phyloP scores from a whole-genome alignment of 2,888 invertebrate genomes.

The Tuta absoluta region DNA sequence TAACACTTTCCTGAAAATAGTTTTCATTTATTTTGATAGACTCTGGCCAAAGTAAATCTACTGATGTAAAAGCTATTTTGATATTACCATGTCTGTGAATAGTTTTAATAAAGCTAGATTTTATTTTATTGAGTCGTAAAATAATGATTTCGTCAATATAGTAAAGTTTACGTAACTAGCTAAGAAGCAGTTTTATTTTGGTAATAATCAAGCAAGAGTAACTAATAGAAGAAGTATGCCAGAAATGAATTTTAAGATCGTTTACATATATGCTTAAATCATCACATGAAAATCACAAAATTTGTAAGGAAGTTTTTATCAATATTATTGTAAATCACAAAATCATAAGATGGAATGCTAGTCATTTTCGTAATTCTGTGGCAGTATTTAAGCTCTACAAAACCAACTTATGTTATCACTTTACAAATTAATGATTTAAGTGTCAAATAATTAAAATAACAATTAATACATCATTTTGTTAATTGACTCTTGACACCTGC shows the following conservation, averaged over 20 bases:
- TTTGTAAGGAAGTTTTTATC: not conserved
- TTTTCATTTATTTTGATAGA: not conserved
- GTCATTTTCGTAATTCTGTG: not conserved
- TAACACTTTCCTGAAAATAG: slow-evolving; percentile 4
- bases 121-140: not conserved
- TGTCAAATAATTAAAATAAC: not conserved
- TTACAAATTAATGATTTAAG: not conserved
- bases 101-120: not conserved
- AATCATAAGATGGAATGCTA: not conserved
- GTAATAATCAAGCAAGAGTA: not conserved
- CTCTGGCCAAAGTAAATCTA: not conserved
- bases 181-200: not conserved
- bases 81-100: not conserved
- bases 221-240: not conserved
- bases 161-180: not conserved
- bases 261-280: not conserved
- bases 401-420: not conserved
- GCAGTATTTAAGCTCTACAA: not conserved
- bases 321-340: not conserved
- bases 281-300: not conserved
- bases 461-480: slow-evolving; percentile 12
- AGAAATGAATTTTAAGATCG: not conserved
- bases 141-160: not conserved
- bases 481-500: slow-evolving; percentile 21
- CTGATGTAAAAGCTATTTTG: slow-evolving; percentile 1